phyloP scores from a whole-genome alignment of 2,888 invertebrate species.

The Scaptomyza polygonia region DNA sequence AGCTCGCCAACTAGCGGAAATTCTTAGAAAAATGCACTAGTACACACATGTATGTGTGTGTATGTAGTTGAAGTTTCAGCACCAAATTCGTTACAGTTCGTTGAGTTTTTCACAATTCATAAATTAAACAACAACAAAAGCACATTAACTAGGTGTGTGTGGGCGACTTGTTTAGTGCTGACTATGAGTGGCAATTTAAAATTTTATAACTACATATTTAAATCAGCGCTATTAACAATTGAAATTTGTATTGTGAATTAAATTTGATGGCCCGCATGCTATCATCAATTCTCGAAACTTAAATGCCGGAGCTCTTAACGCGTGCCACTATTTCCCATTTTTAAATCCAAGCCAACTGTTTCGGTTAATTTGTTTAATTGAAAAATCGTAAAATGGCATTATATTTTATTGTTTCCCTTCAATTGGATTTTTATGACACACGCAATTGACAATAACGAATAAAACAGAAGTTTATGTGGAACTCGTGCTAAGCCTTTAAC shows the following conservation, averaged over 20 bases:
- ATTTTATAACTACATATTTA: constrained; percentile 67
- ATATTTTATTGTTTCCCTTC: constrained; percentile 32
- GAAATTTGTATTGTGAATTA: constrained; percentile 63
- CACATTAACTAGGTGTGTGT: constrained; percentile 37
- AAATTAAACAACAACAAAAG: constrained; percentile 1
- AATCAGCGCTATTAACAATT: constrained; percentile 68
- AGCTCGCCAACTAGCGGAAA: constrained; percentile 45
- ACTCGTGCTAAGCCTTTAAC: constrained; percentile 54
- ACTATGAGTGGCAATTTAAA: constrained; percentile 57
- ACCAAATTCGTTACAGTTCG: constrained; percentile 76
- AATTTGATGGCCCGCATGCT: constrained; percentile 57
- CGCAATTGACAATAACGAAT: constrained; percentile 73
- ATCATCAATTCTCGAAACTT: constrained; percentile 17
- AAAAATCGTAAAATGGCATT: constrained; percentile 78
- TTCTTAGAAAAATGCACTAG: constrained; percentile 67
- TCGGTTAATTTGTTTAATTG: constrained; percentile 78
- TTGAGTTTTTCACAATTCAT: constrained; percentile 51
- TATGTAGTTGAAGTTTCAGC: constrained; percentile 21
- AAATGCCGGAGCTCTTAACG: constrained; percentile 27
- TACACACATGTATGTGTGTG: constrained; percentile 32
- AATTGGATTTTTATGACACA: constrained; percentile 76
- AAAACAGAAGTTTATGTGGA: constrained; percentile 65
- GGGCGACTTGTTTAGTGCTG: constrained; percentile 59
- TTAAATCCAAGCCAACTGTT: constrained; percentile 50
- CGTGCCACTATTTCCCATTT: constrained; percentile 54